Conservation (phyloP, 2,797 vertebrate genomes). For the Avahi laniger region DNA sequence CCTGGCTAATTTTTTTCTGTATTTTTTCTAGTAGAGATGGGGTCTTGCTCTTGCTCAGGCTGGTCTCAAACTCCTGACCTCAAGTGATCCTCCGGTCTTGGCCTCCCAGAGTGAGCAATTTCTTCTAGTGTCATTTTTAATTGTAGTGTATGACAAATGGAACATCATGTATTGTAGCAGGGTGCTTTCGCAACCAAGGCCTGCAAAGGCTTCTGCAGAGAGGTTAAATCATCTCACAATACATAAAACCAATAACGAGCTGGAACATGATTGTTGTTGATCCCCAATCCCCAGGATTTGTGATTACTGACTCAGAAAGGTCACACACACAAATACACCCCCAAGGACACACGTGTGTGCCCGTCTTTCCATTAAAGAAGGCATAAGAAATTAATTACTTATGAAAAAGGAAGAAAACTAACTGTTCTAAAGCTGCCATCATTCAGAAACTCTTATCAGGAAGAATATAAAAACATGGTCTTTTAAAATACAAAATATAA, state of each 20-base stretch:
- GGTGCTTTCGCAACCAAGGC: neutral
- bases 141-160: neutral
- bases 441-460: neutral
- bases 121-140: neutral
- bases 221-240: neutral
- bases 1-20: too few species aligned
- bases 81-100: too few species aligned
- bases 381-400: neutral
- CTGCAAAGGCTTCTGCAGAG: neutral
- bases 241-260: neutral
- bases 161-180: neutral
- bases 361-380: neutral
- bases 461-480: neutral
- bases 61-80: too few species aligned
- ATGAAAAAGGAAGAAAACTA: neutral
- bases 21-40: too few species aligned
- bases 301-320: neutral
- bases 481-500: constrained; percentile 26
- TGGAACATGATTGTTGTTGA: neutral
- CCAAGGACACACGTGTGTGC: neutral
- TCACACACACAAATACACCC: too few species aligned
- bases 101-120: neutral
- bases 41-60: too few species aligned
- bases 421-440: neutral
- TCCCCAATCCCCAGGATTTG: neutral